Evolutionary conservation across 30 jellyfish, hydroid and myxozoan genomes (phyloP).

Genomic region (Rhopilema esculentum): DNA sequence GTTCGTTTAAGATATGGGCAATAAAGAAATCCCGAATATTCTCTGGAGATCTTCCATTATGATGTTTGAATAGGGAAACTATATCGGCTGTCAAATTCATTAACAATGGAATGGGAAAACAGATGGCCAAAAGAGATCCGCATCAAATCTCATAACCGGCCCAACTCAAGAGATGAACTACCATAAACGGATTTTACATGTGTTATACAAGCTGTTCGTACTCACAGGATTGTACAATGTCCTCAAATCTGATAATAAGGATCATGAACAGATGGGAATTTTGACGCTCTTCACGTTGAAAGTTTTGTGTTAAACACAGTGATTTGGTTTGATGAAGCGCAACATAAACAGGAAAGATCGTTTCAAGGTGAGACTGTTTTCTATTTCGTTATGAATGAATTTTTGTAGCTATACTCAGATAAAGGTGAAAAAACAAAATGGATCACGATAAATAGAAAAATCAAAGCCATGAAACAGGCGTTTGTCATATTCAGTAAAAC

Average conservation of each 20-base stretch:
- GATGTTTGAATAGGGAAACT: background rate
- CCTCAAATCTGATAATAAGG: background rate
- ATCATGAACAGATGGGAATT: background rate
- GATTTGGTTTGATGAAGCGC: no score
- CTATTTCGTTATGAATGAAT: no score
- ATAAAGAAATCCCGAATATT: background rate
- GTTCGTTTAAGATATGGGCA: background rate
- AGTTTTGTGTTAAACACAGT: background rate
- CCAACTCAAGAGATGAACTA: background rate
- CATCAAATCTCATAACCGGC: slow-evolving; percentile 5
- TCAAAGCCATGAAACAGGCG: no score
- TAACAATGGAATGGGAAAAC: background rate
- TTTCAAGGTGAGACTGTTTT: no score
- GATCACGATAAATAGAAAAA: no score
- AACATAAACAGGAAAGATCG: no score
- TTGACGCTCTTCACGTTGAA: background rate
- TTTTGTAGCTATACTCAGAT: no score
- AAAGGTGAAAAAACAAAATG: no score
- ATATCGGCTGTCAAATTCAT: background rate
- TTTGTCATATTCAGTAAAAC: no score
- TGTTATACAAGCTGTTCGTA: background rate
- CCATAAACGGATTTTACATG: slow-evolving; percentile 7
- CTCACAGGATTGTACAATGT: background rate
- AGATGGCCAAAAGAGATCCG: slow-evolving; percentile 6
- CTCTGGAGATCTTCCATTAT: background rate